Evolutionary conservation across 2,797 vertebrate genomes (phyloP), one percentile per base, ranked within the genome.

Genomic region (Pitangus sulphuratus): DNA sequence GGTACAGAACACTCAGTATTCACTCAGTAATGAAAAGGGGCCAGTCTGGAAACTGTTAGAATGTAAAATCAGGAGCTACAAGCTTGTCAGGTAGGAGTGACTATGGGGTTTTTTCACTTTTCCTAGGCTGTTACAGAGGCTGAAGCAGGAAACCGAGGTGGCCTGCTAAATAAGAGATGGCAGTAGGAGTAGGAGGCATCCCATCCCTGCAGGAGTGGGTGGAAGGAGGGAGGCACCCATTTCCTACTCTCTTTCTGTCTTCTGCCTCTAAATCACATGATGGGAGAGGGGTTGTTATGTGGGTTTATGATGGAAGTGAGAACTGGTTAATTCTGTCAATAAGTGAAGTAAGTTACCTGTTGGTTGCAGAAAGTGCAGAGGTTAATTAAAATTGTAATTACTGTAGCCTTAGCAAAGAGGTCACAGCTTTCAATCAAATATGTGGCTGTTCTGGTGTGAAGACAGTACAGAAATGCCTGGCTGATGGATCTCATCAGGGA

Each of bases 321-420:
- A 87, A 48, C 40, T 20, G 30, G 20, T 82, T 91, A 69, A 84
- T 90, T 70, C 90, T 72, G 35, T 69, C 93, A 88, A 84, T 57
- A 82, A 60, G 47, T 84, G 80, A 91, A 88, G 56, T 40, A 54
- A 72, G 83, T 94, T 77, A 93, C 81, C 83, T 66, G 62, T 58
- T 45, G 39, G 31, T 7, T 69, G 66, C 54, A 76, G 70, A 87
- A 89, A 69, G 91, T 60, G 58, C 94, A 94, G 74, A 90, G 92
- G 93, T 96, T 97, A 95, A 96, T 95, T 88, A 91, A 82, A 94
- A 94, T 6, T 65, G 54, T 82, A 82, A 94, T 93, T 95, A 70
- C 61, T 10, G 4, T 48, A 51, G 74, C 83, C 83, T 91, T 44
- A 71, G 72, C 60, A 53, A 72, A 51, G 22, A 81, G 82, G 66